Base-by-base conservation (phyloP, 2,888 invertebrate species). In the Capitulum mitella region DNA sequence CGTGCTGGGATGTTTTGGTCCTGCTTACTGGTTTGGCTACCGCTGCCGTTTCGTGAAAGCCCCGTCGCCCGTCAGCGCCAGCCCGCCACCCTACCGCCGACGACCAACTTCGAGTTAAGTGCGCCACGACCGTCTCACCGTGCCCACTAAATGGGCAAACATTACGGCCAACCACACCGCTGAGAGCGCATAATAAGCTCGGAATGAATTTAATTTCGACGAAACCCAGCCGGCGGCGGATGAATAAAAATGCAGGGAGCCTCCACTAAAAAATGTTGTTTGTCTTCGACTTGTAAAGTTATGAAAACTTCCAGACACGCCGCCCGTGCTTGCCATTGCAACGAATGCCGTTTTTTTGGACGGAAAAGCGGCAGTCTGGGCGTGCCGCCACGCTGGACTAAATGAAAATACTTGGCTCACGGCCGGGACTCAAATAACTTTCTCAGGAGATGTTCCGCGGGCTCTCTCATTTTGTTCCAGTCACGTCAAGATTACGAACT, bases 401-500 rank as follows among this genome's bases (percentile, higher is more conserved):
- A 54, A 54, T 22, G 54, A 10, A 54, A 54, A n/a, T n/a, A 54
- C 54, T 54, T 54, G 26, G 54, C n/a, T 22, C 16, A 22, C 26
- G 22, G 26, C n/a, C 14, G 51, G n/a, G n/a, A n/a, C n/a, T 43
- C 54, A 6, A n/a, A 54, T 54, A 6, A 6, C 22, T 54, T n/a
- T 54, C 26, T 6, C 10, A 5, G n/a, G 22, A 26, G n/a, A 43
- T 12, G 43, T 12, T 43, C 6, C n/a, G n/a, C 54, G n/a, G 54
- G 6, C 32, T 32, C 22, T 70, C 22, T 37, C 70, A 70, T 70
- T 70, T 37, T 37, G 37, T 26, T 37, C 37, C 70, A 70, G 70
- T 12, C 70, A 70, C 37, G 70, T 70, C 34, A 32, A 70, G 70
- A 70, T 70, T 70, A 70, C 37, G 19, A 70, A 37, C 37, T 37